Evolutionary conservation across 2,113 vertebrate genomes (phyloP).

Genomic region (Xiphias gladius): DNA sequence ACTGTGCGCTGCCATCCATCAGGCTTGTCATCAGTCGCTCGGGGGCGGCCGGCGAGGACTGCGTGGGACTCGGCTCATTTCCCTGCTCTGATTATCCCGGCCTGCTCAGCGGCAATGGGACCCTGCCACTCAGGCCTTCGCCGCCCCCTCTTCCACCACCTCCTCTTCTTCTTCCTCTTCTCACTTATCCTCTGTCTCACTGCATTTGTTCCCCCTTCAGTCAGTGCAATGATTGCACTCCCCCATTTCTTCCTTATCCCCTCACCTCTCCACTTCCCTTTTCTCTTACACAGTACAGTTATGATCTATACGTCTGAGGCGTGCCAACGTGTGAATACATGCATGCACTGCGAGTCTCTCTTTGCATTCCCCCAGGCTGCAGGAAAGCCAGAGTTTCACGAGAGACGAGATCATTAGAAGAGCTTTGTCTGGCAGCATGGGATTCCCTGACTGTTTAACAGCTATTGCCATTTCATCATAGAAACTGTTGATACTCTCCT

Average conservation of each 20-base stretch:
- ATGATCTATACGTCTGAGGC: not conserved
- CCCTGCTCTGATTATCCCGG: slow-evolving; percentile 83
- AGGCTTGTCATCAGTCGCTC: slow-evolving; percentile 81
- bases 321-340: slow-evolving; percentile 28
- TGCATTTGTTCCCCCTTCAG: slow-evolving; percentile 27
- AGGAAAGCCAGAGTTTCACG: slow-evolving; percentile 25
- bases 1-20: slow-evolving; percentile 79
- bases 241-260: slow-evolving; percentile 22
- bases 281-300: slow-evolving; percentile 7
- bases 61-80: slow-evolving; percentile 84
- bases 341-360: not conserved
- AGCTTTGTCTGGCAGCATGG: slow-evolving; percentile 27
- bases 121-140: slow-evolving; percentile 40
- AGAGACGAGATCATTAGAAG: slow-evolving; percentile 22
- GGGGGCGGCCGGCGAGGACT: slow-evolving; percentile 70
- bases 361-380: slow-evolving; percentile 6
- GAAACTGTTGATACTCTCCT: slow-evolving; percentile 50
- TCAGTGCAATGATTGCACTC: slow-evolving; percentile 41
- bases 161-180: slow-evolving; percentile 25
- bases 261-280: slow-evolving; percentile 24
- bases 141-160: slow-evolving; percentile 41
- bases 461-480: slow-evolving; percentile 47
- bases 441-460: slow-evolving; percentile 62
- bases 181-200: slow-evolving; percentile 27
- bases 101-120: slow-evolving; percentile 56